Evolutionary conservation across 2,888 invertebrate species (phyloP).

Genomic region (Tanaodytes sp.): DNA sequence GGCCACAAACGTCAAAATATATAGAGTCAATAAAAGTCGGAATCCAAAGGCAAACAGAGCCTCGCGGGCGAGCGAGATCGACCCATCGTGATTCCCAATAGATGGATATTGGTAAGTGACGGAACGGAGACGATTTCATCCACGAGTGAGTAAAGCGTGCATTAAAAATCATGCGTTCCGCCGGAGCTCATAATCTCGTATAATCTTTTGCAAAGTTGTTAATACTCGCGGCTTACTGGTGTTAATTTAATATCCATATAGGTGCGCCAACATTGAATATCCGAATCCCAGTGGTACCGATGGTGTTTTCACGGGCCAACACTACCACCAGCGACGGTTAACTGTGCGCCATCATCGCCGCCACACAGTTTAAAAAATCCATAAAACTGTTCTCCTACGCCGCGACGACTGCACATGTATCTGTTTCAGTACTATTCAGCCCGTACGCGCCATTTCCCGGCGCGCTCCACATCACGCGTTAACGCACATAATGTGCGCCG

Average conservation of each 20-base stretch:
- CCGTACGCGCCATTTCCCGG: slow-evolving; percentile 49
- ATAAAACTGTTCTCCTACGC: slow-evolving; percentile 66
- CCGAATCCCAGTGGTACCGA: slow-evolving; percentile 70
- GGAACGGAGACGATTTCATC: too few relatives aligned
- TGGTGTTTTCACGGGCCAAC: slow-evolving; percentile 43
- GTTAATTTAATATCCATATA: slow-evolving; percentile 74
- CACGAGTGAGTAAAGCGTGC: slow-evolving; percentile 60
- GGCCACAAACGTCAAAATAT: too few relatives aligned
- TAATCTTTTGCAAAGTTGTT: slow-evolving; percentile 74
- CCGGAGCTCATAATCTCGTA: slow-evolving; percentile 74
- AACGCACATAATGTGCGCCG: slow-evolving; percentile 52
- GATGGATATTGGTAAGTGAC: too few relatives aligned
- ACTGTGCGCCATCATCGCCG: slow-evolving; percentile 54
- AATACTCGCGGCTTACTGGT: slow-evolving; percentile 74
- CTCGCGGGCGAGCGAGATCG: too few relatives aligned
- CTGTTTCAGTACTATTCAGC: slow-evolving; percentile 46
- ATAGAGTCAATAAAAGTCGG: too few relatives aligned
- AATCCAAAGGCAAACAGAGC: too few relatives aligned
- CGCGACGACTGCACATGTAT: slow-evolving; percentile 43
- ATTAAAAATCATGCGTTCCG: slow-evolving; percentile 74
- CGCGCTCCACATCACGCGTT: slow-evolving; percentile 48
- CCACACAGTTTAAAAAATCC: slow-evolving; percentile 69
- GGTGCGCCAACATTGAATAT: slow-evolving; percentile 74
- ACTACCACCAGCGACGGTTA: slow-evolving; percentile 34
- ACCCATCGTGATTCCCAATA: too few relatives aligned